Evolutionary conservation across 2,888 invertebrate genomes (phyloP), one percentile per base, ranked within the genome.

Genomic region (Philereme transversata): DNA sequence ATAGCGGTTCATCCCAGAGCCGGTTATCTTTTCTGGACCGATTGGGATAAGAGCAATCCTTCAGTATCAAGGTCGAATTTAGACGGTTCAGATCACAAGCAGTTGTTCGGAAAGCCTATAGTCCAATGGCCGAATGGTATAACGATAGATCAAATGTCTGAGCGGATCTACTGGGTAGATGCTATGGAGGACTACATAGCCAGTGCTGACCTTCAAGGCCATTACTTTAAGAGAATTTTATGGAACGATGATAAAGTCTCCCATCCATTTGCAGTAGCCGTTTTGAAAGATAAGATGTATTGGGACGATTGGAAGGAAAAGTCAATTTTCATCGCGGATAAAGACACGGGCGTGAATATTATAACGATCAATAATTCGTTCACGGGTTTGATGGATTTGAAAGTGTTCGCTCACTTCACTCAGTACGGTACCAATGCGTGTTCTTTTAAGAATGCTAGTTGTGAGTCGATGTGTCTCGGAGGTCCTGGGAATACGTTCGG

Each of bases 221-320:
- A 90, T 45, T 87, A 93, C 75, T 95, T 97, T 72, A 94, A 93
- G 66, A 95, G 95, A 73, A 94, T 97, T 5, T 83, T 96, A 8
- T 88, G 93, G 64, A 93, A 95, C 59, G 94, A 94, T 59, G 94
- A 94, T 0, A 93, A 94, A 49, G 95, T 96, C 0, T 94, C 95
- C 0, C 97, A 97, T 93, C 97, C 97, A 5, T 98, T 97, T 78
- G 96, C 97, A 0, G 95, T 98, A 0, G 97, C 96, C 0, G 95
- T 98, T 0, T 95, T 96, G 76, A 98, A 98, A 84, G 96, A 96
- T 74, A 94, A 94, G 71, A 94, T 98, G 93, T 97, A 96, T 77
- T 98, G 97, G 97, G 96, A 97, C 75, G 98, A 98, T 81, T 97
- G 97, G 97, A 96, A 95, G 72, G 94, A 94, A 51, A 95, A 96